Percentiles rank a stretch among this genome's conserved stretches.
These are phyloP conservation scores for Ectemnius continuus DNA, from an alignment of 2,888 invertebrate genomes.

Conservation along the genomic window DNA sequence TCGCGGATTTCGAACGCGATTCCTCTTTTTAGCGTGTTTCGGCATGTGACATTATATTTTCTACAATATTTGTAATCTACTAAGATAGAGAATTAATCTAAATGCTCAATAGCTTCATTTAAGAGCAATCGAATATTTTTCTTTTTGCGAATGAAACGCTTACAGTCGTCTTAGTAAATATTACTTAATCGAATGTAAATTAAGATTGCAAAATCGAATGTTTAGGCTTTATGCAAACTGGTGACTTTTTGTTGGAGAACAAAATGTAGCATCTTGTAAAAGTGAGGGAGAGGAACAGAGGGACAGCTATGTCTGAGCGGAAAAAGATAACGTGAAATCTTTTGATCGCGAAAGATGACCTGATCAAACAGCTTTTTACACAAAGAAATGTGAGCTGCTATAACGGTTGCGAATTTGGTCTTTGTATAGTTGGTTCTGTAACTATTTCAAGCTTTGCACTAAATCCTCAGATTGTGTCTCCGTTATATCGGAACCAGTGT, in stretches of 20 bases:
- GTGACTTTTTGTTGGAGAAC: too few relatives aligned
- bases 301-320: too few relatives aligned
- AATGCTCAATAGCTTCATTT: constrained; percentile 8
- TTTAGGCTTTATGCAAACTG: constrained; percentile 8
- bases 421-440: constrained; percentile 25
- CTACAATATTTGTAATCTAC: constrained; percentile 4
- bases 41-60: neutral
- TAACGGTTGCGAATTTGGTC: constrained; percentile 29
- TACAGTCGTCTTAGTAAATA: constrained; percentile 30
- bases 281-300: too few relatives aligned
- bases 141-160: constrained; percentile 19
- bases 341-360: too few relatives aligned
- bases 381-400: constrained; percentile 9
- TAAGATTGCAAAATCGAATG: constrained; percentile 19
- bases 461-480: too few relatives aligned
- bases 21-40: neutral
- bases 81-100: neutral
- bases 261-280: too few relatives aligned
- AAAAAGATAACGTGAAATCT: too few relatives aligned
- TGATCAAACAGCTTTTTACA: constrained; percentile 11
- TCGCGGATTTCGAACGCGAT: neutral
- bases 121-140: neutral
- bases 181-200: constrained; percentile 25
- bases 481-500: too few relatives aligned
- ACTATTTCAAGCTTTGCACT: constrained; percentile 2